Conservation (phyloP, 2,888 invertebrate species). For the Mechanitis mazaeus region DNA sequence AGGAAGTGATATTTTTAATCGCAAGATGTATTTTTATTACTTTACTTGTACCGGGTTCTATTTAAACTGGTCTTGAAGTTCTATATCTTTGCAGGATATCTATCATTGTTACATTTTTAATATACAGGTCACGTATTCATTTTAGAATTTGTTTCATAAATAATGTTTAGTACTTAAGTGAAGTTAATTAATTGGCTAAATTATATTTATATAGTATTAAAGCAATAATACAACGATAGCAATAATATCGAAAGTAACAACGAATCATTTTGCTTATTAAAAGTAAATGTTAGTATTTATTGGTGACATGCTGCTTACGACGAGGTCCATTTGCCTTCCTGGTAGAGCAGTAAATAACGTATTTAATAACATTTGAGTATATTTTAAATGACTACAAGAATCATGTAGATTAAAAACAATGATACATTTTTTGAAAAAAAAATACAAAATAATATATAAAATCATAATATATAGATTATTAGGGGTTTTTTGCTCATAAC, state of each 20-base stretch:
- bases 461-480: constrained; percentile 1
- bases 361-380: too few relatives aligned
- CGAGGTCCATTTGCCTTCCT: too few relatives aligned
- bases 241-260: constrained; percentile 56
- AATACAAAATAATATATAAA: constrained; percentile 7
- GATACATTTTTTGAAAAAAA: constrained; percentile 11
- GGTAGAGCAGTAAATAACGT: too few relatives aligned
- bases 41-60: background rate
- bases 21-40: constrained; percentile 3
- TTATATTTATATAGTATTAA: constrained; percentile 35
- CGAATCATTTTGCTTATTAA: constrained; percentile 54
- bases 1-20: constrained; percentile 32
- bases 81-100: too few relatives aligned
- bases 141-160: too few relatives aligned
- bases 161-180: too few relatives aligned
- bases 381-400: too few relatives aligned
- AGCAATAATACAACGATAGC: constrained; percentile 52
- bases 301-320: background rate
- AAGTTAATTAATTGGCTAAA: constrained; percentile 5
- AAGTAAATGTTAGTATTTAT: background rate
- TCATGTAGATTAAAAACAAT: too few relatives aligned
- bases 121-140: too few relatives aligned
- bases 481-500: too few relatives aligned
- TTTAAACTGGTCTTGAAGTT: too few relatives aligned
- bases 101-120: too few relatives aligned